A percentile compares a stretch with the other conserved stretches of the same genome.
Conservation (phyloP, 2,113 vertebrate species). For the Heterotis niloticus region DNA sequence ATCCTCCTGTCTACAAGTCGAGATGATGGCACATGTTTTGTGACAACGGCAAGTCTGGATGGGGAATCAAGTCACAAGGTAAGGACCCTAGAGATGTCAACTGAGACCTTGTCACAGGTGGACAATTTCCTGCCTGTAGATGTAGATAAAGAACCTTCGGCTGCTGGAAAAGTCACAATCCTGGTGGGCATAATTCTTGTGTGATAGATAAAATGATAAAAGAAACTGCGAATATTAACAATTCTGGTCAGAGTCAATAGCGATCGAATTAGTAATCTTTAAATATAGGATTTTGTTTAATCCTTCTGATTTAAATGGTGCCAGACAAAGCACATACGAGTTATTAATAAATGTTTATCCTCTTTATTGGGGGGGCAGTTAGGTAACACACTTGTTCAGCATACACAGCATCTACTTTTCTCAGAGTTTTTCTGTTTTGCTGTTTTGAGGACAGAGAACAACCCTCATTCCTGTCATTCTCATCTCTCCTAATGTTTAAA, state of each 20-base stretch:
- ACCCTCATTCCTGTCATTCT: no score
- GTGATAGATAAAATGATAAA: not conserved
- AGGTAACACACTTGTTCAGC: no score
- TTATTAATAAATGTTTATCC: conserved; percentile 3
- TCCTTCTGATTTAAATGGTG: not conserved
- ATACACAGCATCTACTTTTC: no score
- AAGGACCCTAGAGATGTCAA: not conserved
- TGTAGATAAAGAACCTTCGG: not conserved
- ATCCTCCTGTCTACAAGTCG: conserved; percentile 87
- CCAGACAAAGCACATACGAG: not conserved
- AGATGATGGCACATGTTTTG: conserved; percentile 87
- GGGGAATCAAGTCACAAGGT: conserved; percentile 97
- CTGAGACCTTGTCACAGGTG: not conserved
- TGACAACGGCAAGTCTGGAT: conserved; percentile 93
- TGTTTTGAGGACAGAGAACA: no score
- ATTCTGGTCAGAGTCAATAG: not conserved
- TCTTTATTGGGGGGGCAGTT: not conserved
- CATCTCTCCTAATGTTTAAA: no score
- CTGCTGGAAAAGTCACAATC: conserved; percentile 23
- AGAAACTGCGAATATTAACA: not conserved
- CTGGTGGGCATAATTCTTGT: not conserved
- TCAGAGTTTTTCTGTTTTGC: no score
- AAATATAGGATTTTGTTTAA: not conserved
- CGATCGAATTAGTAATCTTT: not conserved
- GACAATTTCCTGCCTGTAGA: not conserved